Base-by-base conservation (phyloP, 2,797 vertebrate species). In the Moxostoma hubbsi region DNA sequence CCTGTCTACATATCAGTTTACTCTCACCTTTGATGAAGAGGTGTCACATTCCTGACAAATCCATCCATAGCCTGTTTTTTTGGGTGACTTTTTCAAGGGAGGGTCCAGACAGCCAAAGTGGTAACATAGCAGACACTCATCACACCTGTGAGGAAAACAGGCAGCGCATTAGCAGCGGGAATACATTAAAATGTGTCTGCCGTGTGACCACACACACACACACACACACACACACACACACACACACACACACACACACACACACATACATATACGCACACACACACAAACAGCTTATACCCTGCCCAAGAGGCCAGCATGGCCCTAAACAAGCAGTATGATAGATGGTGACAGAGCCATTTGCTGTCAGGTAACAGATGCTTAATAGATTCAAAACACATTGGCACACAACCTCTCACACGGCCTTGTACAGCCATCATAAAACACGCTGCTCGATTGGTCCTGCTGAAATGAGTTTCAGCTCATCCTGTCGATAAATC, bases 1-100 rank as follows among this genome's bases (percentile, higher is more conserved):
- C 16, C 49, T 18, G 80, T 70, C 64, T 70, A n/a, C 76, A 75
- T 62, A 53, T 49, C 47, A 7, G 65, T 59, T 16, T 47, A 71
- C 77, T 64, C 82, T 84, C 47, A 99, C 98, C 95, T 98, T 98
- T 79, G 97, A 98, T 83, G 97, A 97, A 5, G 96, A 97, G 64
- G 95, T 97, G 90, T 99, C 98, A 91, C 98, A 99, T 83, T 99
- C 97, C 88, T 99, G 97, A 93, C 97, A 99, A 91, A 99, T 99
- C 98, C 98, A 99, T 75, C 97, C 97, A 74, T 99, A 99, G 76
- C 98, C 98, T 6, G 97, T 97, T 92, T 98, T 97, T 87, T 99
- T 99, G 78, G 98, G 98, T 80, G 98, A 99, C 88, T 99, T 99
- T 95, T 98, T 99, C 91, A 99, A 91, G n/a, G 98, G 98, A 90